These are phyloP conservation scores for Agonopterix heracliana DNA, from an alignment of 2,888 invertebrate genomes.

Conservation along the genomic window DNA sequence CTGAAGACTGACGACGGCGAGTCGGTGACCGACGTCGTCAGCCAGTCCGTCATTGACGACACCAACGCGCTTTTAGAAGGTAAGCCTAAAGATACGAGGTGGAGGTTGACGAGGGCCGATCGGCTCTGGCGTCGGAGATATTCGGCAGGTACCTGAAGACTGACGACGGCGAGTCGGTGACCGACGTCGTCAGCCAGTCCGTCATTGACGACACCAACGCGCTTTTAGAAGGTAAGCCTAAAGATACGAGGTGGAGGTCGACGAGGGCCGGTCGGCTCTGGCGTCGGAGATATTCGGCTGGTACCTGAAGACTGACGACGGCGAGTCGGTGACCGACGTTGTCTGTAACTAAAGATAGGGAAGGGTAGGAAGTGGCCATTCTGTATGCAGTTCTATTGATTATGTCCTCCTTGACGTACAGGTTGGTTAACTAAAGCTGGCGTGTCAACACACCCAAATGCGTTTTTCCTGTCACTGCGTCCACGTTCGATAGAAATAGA, in stretches of 20 bases:
- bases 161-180: constrained; percentile 62
- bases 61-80: constrained; percentile 48
- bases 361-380: too few relatives aligned
- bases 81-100: constrained; percentile 89
- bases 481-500: too few relatives aligned
- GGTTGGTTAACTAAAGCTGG: too few relatives aligned
- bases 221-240: constrained; percentile 52
- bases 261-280: constrained; percentile 88
- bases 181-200: constrained; percentile 48
- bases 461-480: too few relatives aligned
- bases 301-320: constrained; percentile 69
- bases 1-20: constrained; percentile 65
- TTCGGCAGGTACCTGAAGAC: constrained; percentile 73
- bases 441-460: too few relatives aligned
- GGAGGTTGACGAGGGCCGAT: constrained; percentile 92
- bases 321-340: constrained; percentile 61
- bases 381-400: too few relatives aligned
- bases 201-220: constrained; percentile 52
- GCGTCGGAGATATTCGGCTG: constrained; percentile 79
- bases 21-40: constrained; percentile 60
- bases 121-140: constrained; percentile 82
- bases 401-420: too few relatives aligned
- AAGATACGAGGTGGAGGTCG: constrained; percentile 95
- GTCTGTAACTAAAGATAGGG: too few relatives aligned
- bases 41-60: constrained; percentile 46